A percentile compares a stretch with the other conserved stretches of the same genome.
Conservation (phyloP, 1,140 invertebrate genomes). For the Batillaria attramentaria region DNA sequence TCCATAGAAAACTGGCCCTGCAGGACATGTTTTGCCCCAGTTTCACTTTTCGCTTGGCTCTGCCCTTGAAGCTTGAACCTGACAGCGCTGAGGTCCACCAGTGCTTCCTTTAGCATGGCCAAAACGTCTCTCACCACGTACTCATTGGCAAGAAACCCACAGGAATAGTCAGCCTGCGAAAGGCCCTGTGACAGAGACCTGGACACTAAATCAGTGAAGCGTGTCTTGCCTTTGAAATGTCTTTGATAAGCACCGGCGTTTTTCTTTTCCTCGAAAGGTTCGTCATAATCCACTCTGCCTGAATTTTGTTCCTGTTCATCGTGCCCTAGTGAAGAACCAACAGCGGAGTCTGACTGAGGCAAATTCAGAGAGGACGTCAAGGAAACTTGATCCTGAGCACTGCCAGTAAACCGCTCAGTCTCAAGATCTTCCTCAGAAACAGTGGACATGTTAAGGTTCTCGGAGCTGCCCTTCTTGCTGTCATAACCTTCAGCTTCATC, state of each 20-base stretch:
- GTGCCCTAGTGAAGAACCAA: not conserved
- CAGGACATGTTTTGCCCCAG: constrained; percentile 37
- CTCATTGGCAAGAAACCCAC: constrained; percentile 68
- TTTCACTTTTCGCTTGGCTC: constrained; percentile 1
- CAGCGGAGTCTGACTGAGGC: constrained; percentile 21
- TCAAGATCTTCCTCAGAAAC: constrained; percentile 43
- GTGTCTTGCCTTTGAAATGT: too few relatives aligned
- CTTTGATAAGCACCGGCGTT: too few relatives aligned
- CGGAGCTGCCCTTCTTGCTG: constrained; percentile 35
- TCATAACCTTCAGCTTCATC: constrained; percentile 46
- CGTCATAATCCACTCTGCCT: constrained; percentile 52
- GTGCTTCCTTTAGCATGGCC: constrained; percentile 61
- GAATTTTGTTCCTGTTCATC: constrained; percentile 6
- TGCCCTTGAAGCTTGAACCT: constrained; percentile 52
- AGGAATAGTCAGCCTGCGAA: constrained; percentile 29
- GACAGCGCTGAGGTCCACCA: constrained; percentile 61
- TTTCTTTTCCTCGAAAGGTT: constrained; percentile 48
- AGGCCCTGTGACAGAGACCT: constrained; percentile 48
- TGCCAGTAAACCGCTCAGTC: constrained; percentile 8
- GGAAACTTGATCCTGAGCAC: not conserved
- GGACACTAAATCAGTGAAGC: constrained; percentile 48
- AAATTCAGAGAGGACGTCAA: not conserved
- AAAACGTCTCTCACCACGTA: constrained; percentile 68
- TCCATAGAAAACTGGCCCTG: not conserved
- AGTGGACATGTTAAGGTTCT: constrained; percentile 33